Evolutionary conservation across 2,113 vertebrate genomes (phyloP).

Genomic region (Plectropomus leopardus): DNA sequence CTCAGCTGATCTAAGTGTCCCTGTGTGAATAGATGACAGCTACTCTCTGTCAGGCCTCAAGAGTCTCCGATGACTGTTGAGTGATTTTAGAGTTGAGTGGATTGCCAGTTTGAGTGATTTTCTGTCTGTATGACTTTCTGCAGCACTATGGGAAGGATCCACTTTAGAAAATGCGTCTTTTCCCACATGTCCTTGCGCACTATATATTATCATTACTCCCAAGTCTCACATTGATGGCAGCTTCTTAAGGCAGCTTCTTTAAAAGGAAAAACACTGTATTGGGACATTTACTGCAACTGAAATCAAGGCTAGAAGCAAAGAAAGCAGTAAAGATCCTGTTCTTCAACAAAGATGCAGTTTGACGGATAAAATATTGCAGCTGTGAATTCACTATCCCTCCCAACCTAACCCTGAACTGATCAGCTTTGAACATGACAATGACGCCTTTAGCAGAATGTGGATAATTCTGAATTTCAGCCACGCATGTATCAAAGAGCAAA

Average conservation of each 20-base stretch:
- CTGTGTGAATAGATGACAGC: constrained; percentile 67
- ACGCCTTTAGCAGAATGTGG: constrained; percentile 25
- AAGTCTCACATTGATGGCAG: background rate
- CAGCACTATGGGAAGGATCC: constrained; percentile 43
- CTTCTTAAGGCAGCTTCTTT: background rate
- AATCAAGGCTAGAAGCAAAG: background rate
- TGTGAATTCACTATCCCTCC: constrained; percentile 8
- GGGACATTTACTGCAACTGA: constrained; percentile 32
- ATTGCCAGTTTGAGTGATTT: constrained; percentile 74
- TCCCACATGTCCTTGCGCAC: constrained; percentile 29
- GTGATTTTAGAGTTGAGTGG: constrained; percentile 78
- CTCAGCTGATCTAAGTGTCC: constrained; percentile 48
- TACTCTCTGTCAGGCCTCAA: constrained; percentile 66
- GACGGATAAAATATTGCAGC: background rate
- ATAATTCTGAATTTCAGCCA: constrained; percentile 10
- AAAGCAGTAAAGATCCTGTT: background rate
- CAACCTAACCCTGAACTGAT: constrained; percentile 9
- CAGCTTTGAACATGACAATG: constrained; percentile 12
- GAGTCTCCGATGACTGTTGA: constrained; percentile 72
- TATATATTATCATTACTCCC: constrained; percentile 26
- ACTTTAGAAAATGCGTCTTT: constrained; percentile 58
- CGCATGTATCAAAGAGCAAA: constrained; percentile 15
- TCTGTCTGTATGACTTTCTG: constrained; percentile 56
- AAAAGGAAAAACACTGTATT: constrained; percentile 6
- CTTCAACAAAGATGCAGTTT: constrained; percentile 14